phyloP scores from a whole-genome alignment of 1,140 invertebrate species.

The Mya arenaria region DNA sequence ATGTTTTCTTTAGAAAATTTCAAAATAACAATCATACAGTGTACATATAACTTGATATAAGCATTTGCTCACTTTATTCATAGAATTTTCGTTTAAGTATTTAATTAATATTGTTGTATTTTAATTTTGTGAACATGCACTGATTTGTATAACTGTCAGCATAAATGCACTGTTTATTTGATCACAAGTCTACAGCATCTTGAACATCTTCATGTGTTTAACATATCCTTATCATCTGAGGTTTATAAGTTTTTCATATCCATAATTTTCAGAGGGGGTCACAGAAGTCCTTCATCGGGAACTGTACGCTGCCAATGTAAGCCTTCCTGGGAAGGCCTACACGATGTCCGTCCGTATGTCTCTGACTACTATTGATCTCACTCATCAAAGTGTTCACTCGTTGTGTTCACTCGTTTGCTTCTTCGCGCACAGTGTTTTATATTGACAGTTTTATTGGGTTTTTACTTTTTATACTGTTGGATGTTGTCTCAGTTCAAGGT shows the following conservation, averaged over 20 bases:
- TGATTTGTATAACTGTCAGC: background rate
- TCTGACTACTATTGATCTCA: constrained; percentile 49
- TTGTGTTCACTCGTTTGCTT: background rate
- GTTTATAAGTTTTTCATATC: background rate
- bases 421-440: too few species aligned
- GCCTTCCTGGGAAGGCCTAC: constrained; percentile 42
- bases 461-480: too few species aligned
- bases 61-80: background rate
- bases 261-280: constrained; percentile 37
- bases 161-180: background rate
- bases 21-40: background rate
- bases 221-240: too few species aligned
- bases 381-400: background rate
- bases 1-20: background rate
- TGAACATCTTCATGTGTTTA: background rate
- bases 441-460: too few species aligned
- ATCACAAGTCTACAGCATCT: background rate
- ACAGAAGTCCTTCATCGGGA: constrained; percentile 20
- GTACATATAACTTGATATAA: background rate
- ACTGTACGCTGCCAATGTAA: constrained; percentile 29
- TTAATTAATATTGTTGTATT: background rate
- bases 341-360: constrained; percentile 17
- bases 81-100: background rate
- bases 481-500: too few species aligned
- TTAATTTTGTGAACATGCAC: background rate